phyloP scores from a whole-genome alignment of 2,113 vertebrate species.

The Hippocampus mohnikei region DNA sequence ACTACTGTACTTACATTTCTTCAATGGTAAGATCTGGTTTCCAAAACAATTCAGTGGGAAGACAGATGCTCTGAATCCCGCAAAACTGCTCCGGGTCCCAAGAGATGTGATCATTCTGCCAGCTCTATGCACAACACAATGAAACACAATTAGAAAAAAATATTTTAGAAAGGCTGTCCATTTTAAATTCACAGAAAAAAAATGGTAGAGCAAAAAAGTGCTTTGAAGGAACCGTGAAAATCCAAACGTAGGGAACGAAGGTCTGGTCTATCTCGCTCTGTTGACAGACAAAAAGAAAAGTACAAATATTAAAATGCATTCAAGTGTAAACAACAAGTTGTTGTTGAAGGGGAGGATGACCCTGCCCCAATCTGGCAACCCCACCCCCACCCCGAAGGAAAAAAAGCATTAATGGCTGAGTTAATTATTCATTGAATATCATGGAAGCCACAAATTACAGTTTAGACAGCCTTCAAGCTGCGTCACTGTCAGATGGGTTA shows the following conservation, averaged over 20 bases:
- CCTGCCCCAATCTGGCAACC: not conserved
- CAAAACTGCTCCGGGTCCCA: constrained; percentile 1
- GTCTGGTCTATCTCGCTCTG: constrained; percentile 5
- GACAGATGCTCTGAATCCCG: not conserved
- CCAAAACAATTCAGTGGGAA: not conserved
- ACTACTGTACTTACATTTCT: not conserved
- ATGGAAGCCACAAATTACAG: not conserved
- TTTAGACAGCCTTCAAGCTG: not conserved
- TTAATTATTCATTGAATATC: constrained; percentile 4
- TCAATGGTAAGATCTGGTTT: constrained; percentile 2
- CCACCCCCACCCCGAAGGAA: too few relatives aligned
- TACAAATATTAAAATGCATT: not conserved
- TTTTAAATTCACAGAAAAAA: not conserved
- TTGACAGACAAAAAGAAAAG: not conserved
- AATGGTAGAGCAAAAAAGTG: not conserved
- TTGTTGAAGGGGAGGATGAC: not conserved
- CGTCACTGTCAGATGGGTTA: not conserved
- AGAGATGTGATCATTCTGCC: not conserved
- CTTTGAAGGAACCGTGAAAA: not conserved
- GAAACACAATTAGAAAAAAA: not conserved
- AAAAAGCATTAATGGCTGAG: not conserved
- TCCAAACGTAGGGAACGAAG: constrained; percentile 8
- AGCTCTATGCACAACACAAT: not conserved
- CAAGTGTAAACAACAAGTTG: not conserved
- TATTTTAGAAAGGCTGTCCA: not conserved